Base-by-base conservation (phyloP, 2,113 vertebrate species). In the Odontophorus gujanensis region DNA sequence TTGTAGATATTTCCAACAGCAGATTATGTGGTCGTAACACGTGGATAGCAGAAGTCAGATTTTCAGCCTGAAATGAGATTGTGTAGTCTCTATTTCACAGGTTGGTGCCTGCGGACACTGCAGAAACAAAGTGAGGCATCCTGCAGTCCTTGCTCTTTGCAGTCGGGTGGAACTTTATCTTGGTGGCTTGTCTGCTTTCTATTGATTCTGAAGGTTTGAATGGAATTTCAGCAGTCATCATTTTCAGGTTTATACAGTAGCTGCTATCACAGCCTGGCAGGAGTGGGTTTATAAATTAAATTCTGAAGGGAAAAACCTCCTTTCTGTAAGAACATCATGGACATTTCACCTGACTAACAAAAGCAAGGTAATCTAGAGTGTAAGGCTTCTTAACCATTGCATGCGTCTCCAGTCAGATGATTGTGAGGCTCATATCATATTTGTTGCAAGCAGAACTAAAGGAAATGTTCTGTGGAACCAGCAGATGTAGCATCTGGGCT, bases 211-310 rank as follows among this genome's bases (percentile, higher is more conserved):
- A 28, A 42, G 87, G 58, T 69, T 79, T 93, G 87, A 93, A 90
- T 82, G 91, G 92, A 92, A 92, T 95, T 95, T 81, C 84, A 47
- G 59, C 9, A 85, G 92, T 94, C 83, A 68, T 95, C 92, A 66
- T 55, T 92, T 92, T 40, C 59, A 42, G 81, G 67, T 67, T 76
- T 92, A n/a, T 94, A 61, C 45, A 62, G 89, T 48, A 57, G 81
- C 88, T 90, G 88, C 93, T 96, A 83, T 96, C 89, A 0, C 72
- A 92, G 85, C 81, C 88, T 92, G 93, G 43, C 93, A 95, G 93
- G 22, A 94, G 40, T 8, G 38, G 59, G 78, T 94, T 92, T 79
- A 66, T 93, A 95, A 93, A 96, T 96, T 89, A 93, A 90, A 95
- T 92, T 96, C 91, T 94, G 78, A 89, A 80, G 88, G 79, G 79